Conservation (phyloP, 2,113 vertebrate species). For the Dermatemys mawii region DNA sequence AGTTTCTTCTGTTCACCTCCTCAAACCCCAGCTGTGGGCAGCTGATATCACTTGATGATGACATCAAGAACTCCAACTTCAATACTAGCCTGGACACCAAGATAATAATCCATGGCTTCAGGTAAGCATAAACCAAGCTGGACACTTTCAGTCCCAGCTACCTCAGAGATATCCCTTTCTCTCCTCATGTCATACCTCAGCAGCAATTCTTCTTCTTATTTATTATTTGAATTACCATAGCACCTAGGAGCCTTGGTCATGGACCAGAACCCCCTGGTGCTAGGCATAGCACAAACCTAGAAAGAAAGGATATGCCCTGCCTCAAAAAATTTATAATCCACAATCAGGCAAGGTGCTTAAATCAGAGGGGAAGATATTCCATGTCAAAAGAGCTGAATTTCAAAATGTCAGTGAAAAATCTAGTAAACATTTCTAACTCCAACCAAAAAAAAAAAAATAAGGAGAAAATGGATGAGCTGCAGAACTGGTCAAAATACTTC, state of each 20-base stretch:
- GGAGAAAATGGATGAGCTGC: not conserved
- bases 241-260: not conserved
- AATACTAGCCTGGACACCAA: slow-evolving; percentile 86
- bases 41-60: slow-evolving; percentile 68
- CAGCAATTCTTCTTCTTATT: not conserved
- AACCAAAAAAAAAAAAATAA: not conserved
- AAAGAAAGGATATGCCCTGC: not conserved
- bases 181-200: not conserved
- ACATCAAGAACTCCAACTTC: slow-evolving; percentile 79
- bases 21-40: slow-evolving; percentile 80
- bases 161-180: not conserved
- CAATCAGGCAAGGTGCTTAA: not conserved
- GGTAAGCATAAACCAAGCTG: slow-evolving; percentile 76
- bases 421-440: not conserved
- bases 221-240: not conserved
- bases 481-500: not conserved
- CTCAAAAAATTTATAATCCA: not conserved
- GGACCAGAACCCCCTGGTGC: not conserved
- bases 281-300: not conserved
- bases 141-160: not conserved
- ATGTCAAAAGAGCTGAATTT: not conserved
- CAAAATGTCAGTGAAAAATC: not conserved
- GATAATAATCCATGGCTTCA: slow-evolving; percentile 95
- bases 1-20: slow-evolving; percentile 88
- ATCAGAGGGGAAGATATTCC: not conserved